Evolutionary conservation across 2,888 invertebrate species (phyloP).

Genomic region (Morpho deidamia): DNA sequence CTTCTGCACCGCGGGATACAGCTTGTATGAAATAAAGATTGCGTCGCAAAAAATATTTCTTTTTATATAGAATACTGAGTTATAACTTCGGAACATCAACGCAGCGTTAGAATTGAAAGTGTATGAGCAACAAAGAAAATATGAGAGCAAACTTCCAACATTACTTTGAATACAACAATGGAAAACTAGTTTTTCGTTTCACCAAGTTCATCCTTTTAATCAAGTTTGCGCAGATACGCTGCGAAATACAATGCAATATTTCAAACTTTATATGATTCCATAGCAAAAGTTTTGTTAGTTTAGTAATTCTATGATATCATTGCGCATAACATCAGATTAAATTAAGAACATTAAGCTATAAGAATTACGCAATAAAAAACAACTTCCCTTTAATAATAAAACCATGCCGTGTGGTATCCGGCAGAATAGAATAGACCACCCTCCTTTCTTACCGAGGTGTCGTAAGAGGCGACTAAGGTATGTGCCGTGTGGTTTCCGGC

Average conservation of each 20-base stretch:
- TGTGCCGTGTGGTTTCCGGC: too few species aligned
- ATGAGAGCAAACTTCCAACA: slow-evolving; percentile 10
- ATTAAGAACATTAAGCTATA: too few species aligned
- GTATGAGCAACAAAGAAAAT: slow-evolving; percentile 13
- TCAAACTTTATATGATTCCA: slow-evolving; percentile 10
- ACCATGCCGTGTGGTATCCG: too few species aligned
- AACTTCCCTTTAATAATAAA: too few species aligned
- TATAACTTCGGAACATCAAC: slow-evolving; percentile 4
- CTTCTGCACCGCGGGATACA: too few species aligned
- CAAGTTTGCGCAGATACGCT: slow-evolving; percentile 7
- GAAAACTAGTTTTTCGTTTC: slow-evolving; percentile 12
- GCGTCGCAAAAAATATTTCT: background rate
- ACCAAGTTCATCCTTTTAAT: slow-evolving; percentile 17
- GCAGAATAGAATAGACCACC: too few species aligned
- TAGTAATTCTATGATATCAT: too few species aligned
- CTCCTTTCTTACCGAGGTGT: too few species aligned
- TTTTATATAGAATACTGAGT: background rate
- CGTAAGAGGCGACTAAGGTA: too few species aligned
- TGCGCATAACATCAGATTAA: too few species aligned
- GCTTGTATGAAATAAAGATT: too few species aligned
- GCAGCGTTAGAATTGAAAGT: slow-evolving; percentile 8
- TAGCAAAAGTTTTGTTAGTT: background rate
- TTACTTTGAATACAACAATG: slow-evolving; percentile 14
- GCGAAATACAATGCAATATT: slow-evolving; percentile 9
- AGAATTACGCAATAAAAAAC: too few species aligned